Percentiles rank a stretch among this genome's conserved stretches.
Evolutionary conservation across 2,888 invertebrate species (phyloP).

Genomic region (Trypoxylon attenuatum): DNA sequence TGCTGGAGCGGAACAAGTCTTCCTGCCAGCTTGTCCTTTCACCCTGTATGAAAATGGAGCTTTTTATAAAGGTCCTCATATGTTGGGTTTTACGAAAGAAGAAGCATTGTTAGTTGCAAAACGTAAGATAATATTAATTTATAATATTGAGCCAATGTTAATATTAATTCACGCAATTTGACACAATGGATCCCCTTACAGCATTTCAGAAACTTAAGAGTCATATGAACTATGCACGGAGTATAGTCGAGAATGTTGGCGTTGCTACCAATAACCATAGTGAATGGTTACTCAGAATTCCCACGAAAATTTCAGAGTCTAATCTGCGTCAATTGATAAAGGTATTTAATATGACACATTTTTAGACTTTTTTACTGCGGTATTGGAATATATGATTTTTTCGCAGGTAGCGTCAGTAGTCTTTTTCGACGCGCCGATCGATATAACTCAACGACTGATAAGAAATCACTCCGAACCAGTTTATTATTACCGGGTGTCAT

Average conservation of each 20-base stretch:
- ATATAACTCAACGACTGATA: constrained; percentile 49
- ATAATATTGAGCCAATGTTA: too few species aligned
- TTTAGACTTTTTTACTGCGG: not conserved
- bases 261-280: too few species aligned
- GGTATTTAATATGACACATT: too few species aligned
- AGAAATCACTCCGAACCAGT: constrained; percentile 21
- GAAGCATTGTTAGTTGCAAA: constrained; percentile 59
- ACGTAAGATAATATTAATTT: too few species aligned
- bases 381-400: not conserved
- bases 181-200: too few species aligned
- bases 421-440: constrained; percentile 42
- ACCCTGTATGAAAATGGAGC: constrained; percentile 73
- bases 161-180: too few species aligned
- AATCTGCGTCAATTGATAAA: not conserved
- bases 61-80: constrained; percentile 75
- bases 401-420: constrained; percentile 36
- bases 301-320: too few species aligned
- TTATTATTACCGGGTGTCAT: constrained; percentile 55
- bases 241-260: too few species aligned
- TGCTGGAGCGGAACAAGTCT: constrained; percentile 73
- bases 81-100: constrained; percentile 75
- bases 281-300: too few species aligned
- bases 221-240: too few species aligned
- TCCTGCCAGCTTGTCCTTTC: constrained; percentile 74
- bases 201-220: too few species aligned